These are phyloP conservation scores for Glaucomys volans DNA, from an alignment of 2,113 vertebrate species.

Conservation along the genomic window DNA sequence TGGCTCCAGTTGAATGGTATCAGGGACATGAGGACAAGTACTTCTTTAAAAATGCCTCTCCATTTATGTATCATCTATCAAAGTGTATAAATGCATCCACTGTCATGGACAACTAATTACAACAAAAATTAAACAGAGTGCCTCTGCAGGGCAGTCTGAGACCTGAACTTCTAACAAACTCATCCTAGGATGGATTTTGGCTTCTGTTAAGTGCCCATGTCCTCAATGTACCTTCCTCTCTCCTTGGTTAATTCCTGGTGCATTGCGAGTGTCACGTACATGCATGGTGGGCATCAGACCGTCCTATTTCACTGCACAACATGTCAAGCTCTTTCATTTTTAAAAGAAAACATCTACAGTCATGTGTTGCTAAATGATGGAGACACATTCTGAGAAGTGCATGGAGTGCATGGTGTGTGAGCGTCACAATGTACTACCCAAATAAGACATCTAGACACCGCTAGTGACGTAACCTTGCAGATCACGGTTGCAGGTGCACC, in stretches of 20 bases:
- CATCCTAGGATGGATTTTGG: background rate
- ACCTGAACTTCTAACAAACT: background rate
- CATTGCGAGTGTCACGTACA: background rate
- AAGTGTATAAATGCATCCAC: too few species aligned
- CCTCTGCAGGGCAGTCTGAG: background rate
- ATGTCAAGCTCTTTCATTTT: background rate
- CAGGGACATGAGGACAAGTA: background rate
- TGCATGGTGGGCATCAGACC: background rate
- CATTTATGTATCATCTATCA: too few species aligned
- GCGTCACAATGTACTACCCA: background rate
- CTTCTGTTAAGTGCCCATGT: background rate
- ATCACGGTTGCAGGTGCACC: too few species aligned
- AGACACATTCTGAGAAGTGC: background rate
- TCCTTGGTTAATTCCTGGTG: background rate
- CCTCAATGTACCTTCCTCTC: background rate
- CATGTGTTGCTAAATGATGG: background rate
- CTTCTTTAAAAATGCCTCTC: background rate
- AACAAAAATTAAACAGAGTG: too few species aligned
- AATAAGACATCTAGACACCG: too few species aligned
- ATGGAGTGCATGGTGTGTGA: too few species aligned
- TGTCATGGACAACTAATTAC: too few species aligned
- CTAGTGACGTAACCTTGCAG: background rate
- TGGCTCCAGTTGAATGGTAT: background rate
- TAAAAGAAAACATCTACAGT: background rate
- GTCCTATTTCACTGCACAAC: background rate